phyloP scores from a whole-genome alignment of 2,888 invertebrate species.

The Cheilosia urbana region DNA sequence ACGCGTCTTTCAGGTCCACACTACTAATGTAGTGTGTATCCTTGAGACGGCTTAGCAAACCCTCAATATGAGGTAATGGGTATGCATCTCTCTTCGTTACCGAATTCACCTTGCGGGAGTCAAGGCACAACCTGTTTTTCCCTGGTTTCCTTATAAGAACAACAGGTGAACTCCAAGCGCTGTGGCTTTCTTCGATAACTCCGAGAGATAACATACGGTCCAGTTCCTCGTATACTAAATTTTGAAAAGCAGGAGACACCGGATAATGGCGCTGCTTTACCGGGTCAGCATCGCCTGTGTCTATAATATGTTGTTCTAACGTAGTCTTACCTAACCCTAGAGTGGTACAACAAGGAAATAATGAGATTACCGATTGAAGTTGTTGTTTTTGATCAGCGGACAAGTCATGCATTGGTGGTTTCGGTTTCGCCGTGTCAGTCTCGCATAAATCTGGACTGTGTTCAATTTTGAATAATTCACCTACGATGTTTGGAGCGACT shows the following conservation, averaged over 20 bases:
- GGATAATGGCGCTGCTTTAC: conserved; percentile 21
- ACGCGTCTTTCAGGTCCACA: no score
- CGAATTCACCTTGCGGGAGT: no score
- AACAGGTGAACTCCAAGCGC: conserved; percentile 24
- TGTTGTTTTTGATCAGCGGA: not conserved
- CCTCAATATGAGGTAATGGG: no score
- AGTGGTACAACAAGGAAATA: conserved; percentile 1
- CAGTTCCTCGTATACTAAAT: not conserved
- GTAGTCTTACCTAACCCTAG: conserved; percentile 27
- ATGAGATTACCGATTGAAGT: not conserved
- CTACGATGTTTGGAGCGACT: conserved; percentile 7
- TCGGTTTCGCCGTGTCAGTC: not conserved
- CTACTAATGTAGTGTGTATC: no score
- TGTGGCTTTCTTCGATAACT: conserved; percentile 21
- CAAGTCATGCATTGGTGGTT: not conserved
- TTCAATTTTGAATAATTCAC: not conserved
- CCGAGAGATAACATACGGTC: conserved; percentile 19
- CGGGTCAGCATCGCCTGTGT: no score
- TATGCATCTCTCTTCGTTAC: no score
- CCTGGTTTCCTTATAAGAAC: not conserved
- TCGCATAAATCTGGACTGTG: not conserved
- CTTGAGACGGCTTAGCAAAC: no score
- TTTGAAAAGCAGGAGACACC: not conserved
- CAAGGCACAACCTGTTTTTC: no score
- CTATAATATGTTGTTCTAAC: conserved; percentile 6